phyloP scores from a whole-genome alignment of 2,797 vertebrate species.

The Enteromius mattozi region DNA sequence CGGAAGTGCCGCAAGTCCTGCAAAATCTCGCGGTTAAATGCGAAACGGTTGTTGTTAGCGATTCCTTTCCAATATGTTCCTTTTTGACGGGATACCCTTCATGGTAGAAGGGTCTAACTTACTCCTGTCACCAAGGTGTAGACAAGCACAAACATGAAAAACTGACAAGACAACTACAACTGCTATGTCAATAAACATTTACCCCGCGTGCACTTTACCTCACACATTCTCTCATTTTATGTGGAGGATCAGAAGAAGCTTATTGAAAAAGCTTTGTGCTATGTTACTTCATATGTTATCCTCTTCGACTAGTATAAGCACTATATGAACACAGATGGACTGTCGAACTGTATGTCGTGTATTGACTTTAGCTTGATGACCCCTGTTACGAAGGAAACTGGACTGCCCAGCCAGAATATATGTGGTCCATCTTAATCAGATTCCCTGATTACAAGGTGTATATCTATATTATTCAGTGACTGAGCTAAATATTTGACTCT shows the following conservation, averaged over 20 bases:
- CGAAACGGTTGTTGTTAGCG: neutral
- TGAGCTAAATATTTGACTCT: neutral
- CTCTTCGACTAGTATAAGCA: neutral
- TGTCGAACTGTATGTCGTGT: neutral
- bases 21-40: neutral
- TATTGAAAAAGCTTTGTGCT: neutral
- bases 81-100: neutral
- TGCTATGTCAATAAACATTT: neutral
- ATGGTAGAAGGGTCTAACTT: neutral
- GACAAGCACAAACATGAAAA: slow-evolving; percentile 1
- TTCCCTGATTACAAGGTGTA: slow-evolving; percentile 8
- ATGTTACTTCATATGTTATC: neutral
- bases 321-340: neutral
- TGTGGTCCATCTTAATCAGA: slow-evolving; percentile 10
- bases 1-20: neutral
- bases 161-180: neutral
- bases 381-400: neutral
- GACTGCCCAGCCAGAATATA: slow-evolving; percentile 9
- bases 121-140: neutral
- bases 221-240: neutral
- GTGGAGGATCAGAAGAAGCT: neutral
- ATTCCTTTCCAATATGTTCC: neutral
- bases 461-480: neutral
- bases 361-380: neutral
- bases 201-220: neutral